Conservation (phyloP, 2,113 vertebrate species). For the Tamias sibiricus region DNA sequence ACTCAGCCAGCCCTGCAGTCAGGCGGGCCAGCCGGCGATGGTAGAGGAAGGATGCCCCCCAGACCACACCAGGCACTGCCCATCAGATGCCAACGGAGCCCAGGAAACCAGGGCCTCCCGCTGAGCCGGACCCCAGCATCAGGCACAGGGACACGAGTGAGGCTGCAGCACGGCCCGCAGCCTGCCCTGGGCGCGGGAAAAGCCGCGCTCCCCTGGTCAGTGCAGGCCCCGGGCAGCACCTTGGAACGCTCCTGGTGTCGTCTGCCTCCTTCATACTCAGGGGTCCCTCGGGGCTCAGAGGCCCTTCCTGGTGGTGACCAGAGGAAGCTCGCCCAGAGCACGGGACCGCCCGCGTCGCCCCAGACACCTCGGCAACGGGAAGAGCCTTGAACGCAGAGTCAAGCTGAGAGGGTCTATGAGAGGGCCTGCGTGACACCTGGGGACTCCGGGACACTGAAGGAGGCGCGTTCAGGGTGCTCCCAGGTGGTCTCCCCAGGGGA, state of each 20-base stretch:
- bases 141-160: neutral
- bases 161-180: too few species aligned
- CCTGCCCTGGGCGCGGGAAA: neutral
- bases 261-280: neutral
- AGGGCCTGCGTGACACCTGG: too few species aligned
- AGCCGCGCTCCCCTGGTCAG: neutral
- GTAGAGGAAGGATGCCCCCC: neutral
- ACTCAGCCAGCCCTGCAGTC: too few species aligned
- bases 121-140: too few species aligned
- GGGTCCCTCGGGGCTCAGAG: too few species aligned
- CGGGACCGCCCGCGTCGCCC: too few species aligned
- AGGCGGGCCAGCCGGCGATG: neutral
- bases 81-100: neutral
- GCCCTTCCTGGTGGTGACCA: too few species aligned
- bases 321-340: too few species aligned
- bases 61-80: neutral
- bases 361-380: too few species aligned
- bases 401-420: neutral
- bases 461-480: neutral
- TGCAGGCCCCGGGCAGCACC: too few species aligned
- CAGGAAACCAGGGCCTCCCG: neutral
- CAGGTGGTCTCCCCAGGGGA: neutral
- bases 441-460: too few species aligned
- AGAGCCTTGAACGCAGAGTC: neutral
- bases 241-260: neutral